phyloP scores from a whole-genome alignment of 2,113 vertebrate genomes.

The Megaceryle maxima region DNA sequence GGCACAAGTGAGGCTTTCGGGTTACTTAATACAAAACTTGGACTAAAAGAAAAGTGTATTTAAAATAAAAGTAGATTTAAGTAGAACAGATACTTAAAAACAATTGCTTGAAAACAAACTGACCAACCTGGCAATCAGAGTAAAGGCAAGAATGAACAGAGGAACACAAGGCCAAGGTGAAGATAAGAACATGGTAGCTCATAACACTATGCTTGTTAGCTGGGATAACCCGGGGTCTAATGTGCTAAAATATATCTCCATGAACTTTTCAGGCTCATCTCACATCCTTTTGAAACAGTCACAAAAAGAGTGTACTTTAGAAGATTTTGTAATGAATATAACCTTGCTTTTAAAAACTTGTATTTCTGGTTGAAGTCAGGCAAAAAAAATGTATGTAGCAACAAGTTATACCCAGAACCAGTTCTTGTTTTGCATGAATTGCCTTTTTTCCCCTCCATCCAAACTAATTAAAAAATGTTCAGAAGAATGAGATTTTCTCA shows the following conservation, averaged over 20 bases:
- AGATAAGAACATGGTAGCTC: background rate
- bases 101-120: background rate
- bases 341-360: background rate
- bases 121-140: background rate
- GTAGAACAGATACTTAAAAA: background rate
- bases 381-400: background rate
- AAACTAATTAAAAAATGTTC: background rate
- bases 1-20: background rate
- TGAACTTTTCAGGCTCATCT: background rate
- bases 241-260: background rate
- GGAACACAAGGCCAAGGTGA: background rate
- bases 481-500: conserved; percentile 21
- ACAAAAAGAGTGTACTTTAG: background rate
- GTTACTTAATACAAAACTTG: background rate
- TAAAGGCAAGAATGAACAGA: background rate
- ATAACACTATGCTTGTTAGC: background rate
- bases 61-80: background rate
- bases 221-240: background rate
- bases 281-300: background rate
- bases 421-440: background rate
- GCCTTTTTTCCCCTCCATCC: background rate
- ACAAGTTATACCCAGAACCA: background rate
- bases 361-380: background rate
- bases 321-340: background rate
- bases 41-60: background rate